A percentile compares a stretch with the other conserved stretches of the same genome.
phyloP scores from a whole-genome alignment of 2,888 invertebrate species.

The Lepeophtheirus nordmannii region DNA sequence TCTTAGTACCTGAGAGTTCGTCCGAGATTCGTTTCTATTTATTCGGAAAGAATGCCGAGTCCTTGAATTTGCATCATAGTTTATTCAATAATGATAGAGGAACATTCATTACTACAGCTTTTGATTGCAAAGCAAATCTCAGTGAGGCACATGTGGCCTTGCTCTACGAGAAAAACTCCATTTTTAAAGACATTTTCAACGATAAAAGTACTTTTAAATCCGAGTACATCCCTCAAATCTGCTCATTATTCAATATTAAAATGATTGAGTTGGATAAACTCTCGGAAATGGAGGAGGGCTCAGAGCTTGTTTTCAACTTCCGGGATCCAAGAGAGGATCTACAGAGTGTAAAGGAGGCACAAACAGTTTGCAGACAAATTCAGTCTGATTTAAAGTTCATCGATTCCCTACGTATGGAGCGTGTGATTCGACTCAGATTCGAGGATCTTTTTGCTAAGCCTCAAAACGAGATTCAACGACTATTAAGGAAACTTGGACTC shows the following conservation, averaged over 20 bases:
- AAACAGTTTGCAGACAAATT: not conserved
- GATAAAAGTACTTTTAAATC: not conserved
- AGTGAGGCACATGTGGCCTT: not conserved
- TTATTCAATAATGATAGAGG: not conserved
- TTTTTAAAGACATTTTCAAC: constrained; percentile 1
- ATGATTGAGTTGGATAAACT: not conserved
- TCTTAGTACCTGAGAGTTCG: not conserved
- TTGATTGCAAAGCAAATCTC: not conserved
- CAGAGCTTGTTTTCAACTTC: not conserved
- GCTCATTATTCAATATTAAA: not conserved
- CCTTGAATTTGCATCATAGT: not conserved
- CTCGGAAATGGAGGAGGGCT: not conserved
- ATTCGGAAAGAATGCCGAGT: not conserved
- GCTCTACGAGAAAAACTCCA: not conserved
- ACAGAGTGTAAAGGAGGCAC: not conserved
- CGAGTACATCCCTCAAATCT: not conserved
- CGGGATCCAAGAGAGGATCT: not conserved
- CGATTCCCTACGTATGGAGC: not conserved
- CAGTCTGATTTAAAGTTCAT: not conserved
- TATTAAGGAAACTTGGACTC: not conserved
- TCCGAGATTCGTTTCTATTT: not conserved
- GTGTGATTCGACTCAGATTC: not conserved
- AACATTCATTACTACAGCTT: not conserved
- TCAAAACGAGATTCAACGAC: not conserved
- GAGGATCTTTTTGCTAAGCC: not conserved